These are phyloP conservation scores for Tringa solitaria DNA, from an alignment of 2,113 vertebrate species.

Conservation along the genomic window DNA sequence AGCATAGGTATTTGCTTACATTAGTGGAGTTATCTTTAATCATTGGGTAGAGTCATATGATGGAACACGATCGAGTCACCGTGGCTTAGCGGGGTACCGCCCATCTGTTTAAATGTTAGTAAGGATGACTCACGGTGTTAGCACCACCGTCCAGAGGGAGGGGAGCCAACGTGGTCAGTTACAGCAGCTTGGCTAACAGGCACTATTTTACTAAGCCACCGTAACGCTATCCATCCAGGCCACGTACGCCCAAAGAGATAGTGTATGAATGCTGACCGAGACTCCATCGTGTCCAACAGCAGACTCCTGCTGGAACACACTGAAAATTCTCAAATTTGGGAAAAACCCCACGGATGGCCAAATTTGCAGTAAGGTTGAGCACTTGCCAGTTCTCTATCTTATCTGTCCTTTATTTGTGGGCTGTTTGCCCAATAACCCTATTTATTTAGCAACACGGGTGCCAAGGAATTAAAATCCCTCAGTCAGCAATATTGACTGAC, in stretches of 20 bases:
- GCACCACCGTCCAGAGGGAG: background rate
- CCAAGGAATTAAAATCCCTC: slow-evolving; percentile 13
- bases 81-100: background rate
- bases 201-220: background rate
- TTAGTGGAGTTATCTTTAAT: slow-evolving; percentile 26
- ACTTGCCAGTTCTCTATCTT: slow-evolving; percentile 2
- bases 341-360: background rate
- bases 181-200: background rate
- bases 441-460: slow-evolving; percentile 20
- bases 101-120: slow-evolving; percentile 45
- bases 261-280: background rate
- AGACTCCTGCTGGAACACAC: background rate
- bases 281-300: background rate
- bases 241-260: accelerated
- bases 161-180: background rate
- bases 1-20: background rate
- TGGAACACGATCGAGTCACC: slow-evolving; percentile 32
- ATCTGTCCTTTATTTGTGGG: background rate
- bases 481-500: slow-evolving; percentile 17
- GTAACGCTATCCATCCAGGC: background rate
- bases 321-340: background rate
- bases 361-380: background rate
- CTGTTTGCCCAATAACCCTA: background rate
- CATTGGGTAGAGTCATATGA: background rate
- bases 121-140: slow-evolving; percentile 22